Evolutionary conservation across 2,888 invertebrate genomes (phyloP), one percentile per base, ranked within the genome.

Genomic region (Coronaproctus castanopsis): DNA sequence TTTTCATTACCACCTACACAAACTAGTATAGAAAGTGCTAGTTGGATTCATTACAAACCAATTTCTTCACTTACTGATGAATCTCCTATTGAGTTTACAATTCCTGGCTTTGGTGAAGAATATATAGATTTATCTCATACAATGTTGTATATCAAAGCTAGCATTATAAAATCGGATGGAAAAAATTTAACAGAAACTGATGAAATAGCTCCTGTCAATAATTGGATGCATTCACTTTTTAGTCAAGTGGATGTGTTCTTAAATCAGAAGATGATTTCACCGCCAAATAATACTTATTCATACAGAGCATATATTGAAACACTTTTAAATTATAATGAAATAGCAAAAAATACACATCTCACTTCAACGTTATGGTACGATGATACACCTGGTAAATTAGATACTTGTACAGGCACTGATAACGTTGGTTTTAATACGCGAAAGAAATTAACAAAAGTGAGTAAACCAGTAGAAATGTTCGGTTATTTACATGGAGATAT

Each of bases 261-360:
- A 19, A 67, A 68, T 58, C 64, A 67, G 55, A 67, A 67, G 61
- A 49, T 66, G 3, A 62, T 67, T 8, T 66, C 65, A 0, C 63
- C 66, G 1, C 61, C 64, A 19, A 66, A 64, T 51, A 65, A 65
- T 53, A 63, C 65, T 5, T 68, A 66, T 22, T 61, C 65, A 0
- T 68, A 67, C 58, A 55, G 67, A 20, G 63, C 66, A 0, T 67
- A 67, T 55, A 65, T 67, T 21, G 65, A 66, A 61, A 64, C 63
- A n/a, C 52, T 65, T 3, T 54, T 66, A 2, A 66, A 65, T 62
- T 66, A 65, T 53, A 63, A 61, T 0, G n/a, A n/a, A n/a, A 5
- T 54, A 65, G 65, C 66, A 20, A 65, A 66, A 62, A 48, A 55
- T 10, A 63, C 62, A 2, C 65, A 67, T 58, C 61, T 66, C 2